A percentile compares a stretch with the other conserved stretches of the same genome.
phyloP scores from a whole-genome alignment of 2,113 vertebrate genomes.

The Parus major region DNA sequence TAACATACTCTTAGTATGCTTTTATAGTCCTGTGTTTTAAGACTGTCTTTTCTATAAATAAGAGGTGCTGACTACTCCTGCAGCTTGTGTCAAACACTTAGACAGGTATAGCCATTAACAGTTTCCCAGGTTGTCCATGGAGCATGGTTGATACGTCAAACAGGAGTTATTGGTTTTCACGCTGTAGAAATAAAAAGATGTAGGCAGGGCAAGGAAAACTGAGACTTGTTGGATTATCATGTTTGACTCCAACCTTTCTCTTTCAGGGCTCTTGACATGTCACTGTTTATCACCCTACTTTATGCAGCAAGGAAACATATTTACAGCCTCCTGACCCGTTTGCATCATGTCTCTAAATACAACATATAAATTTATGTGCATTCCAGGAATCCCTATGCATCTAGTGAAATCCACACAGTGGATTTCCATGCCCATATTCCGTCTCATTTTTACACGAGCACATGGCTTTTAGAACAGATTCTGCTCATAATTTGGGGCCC shows the following conservation, averaged over 20 bases:
- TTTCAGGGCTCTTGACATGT: neutral
- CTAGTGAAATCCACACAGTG: neutral
- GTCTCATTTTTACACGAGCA: neutral
- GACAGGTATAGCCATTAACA: neutral
- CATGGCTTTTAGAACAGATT: slow-evolving; percentile 27
- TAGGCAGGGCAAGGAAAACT: neutral
- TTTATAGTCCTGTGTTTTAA: neutral
- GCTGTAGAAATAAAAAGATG: neutral
- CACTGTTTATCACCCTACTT: neutral
- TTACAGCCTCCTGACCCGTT: neutral
- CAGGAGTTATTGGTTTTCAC: neutral
- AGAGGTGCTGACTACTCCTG: neutral
- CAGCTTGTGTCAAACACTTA: neutral
- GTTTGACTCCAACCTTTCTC: neutral
- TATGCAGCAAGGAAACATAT: neutral
- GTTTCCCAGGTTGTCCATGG: neutral
- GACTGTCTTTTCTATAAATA: neutral
- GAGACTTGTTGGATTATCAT: neutral
- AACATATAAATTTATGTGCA: neutral
- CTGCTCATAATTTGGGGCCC: neutral
- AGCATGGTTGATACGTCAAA: neutral
- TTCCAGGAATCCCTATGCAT: neutral
- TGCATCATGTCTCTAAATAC: neutral
- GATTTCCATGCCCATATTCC: slow-evolving; percentile 4
- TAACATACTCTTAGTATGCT: neutral